Evolutionary conservation across 2,113 vertebrate species (phyloP).

Genomic region (Oriolus oriolus): DNA sequence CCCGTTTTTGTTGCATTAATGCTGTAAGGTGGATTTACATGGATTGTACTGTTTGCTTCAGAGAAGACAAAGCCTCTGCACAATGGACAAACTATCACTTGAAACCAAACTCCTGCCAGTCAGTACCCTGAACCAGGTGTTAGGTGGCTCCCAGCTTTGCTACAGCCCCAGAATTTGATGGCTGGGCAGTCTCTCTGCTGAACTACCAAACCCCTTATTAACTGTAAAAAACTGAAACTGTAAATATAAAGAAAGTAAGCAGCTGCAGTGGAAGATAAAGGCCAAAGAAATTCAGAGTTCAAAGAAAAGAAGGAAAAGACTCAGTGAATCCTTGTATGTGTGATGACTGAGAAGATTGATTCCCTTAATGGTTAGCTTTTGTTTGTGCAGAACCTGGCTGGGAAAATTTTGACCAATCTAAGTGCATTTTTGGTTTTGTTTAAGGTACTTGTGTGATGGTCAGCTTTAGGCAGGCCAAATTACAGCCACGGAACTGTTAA

Average conservation of each 20-base stretch:
- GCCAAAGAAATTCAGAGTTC: background rate
- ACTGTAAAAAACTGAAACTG: background rate
- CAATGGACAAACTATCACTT: background rate
- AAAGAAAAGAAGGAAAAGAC: background rate
- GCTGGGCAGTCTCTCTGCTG: constrained; percentile 6
- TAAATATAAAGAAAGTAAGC: background rate
- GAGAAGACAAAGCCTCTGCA: background rate
- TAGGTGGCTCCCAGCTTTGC: constrained; percentile 33
- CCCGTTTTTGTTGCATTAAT: background rate
- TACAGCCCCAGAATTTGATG: background rate
- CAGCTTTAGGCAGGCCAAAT: background rate
- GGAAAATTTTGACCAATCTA: background rate
- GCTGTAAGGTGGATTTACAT: background rate
- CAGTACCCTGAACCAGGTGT: constrained; percentile 3
- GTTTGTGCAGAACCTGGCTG: background rate
- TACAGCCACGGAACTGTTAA: background rate
- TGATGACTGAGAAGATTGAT: background rate
- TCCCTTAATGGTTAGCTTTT: background rate
- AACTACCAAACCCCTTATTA: background rate
- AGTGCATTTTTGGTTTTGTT: background rate
- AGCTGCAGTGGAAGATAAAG: background rate
- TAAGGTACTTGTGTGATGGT: background rate
- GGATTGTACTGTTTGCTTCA: background rate
- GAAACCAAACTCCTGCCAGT: constrained; percentile 22
- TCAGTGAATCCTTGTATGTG: background rate